Conservation (phyloP, 2,888 invertebrate genomes). For the Melanostoma scalare region DNA sequence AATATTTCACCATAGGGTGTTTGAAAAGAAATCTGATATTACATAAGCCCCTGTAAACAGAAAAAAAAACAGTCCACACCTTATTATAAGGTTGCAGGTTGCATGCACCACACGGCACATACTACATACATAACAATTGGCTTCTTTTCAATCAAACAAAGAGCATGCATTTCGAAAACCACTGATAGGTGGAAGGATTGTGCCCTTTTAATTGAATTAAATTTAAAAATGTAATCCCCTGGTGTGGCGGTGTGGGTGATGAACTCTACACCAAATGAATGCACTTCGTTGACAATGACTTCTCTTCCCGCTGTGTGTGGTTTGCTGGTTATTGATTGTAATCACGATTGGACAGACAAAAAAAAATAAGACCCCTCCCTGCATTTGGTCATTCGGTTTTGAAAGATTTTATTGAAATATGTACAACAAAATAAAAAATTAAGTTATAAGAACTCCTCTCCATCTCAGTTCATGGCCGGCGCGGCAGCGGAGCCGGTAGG, state of each 20-base stretch:
- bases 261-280: conserved; percentile 22
- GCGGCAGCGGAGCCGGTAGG: conserved; percentile 16
- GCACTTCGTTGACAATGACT: conserved; percentile 55
- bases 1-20: not conserved
- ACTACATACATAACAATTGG: not conserved
- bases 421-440: not conserved
- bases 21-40: conserved; percentile 18
- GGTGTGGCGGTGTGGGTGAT: conserved; percentile 7
- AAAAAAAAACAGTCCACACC: conserved; percentile 9
- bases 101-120: not conserved
- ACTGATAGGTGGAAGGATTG: not conserved
- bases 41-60: not conserved
- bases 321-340: conserved; percentile 19
- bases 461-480: conserved; percentile 31
- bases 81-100: conserved; percentile 16
- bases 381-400: conserved; percentile 36
- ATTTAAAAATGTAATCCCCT: conserved; percentile 3
- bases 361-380: conserved; percentile 17
- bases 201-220: conserved; percentile 17
- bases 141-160: not conserved
- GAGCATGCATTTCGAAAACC: conserved; percentile 2
- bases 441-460: not conserved
- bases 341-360: conserved; percentile 34
- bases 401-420: conserved; percentile 9
- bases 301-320: conserved; percentile 29